Conservation (phyloP, 2,113 vertebrate genomes). For the Cercopithecus mona region DNA sequence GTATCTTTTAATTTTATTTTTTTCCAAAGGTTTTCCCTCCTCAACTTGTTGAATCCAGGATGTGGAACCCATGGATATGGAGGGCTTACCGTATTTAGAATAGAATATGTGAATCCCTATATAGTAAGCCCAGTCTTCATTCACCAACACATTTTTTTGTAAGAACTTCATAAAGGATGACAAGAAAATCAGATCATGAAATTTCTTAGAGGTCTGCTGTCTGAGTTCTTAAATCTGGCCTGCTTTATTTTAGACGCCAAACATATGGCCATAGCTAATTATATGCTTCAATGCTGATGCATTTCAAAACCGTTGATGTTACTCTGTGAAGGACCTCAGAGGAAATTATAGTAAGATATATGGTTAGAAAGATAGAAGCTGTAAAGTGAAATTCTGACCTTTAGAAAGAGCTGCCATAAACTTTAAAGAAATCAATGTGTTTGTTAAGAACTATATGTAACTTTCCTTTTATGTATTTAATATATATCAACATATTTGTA, state of each 20-base stretch:
- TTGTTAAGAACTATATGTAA: not conserved
- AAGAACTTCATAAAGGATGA: not conserved
- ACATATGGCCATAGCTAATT: slow-evolving; percentile 50
- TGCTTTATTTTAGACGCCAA: slow-evolving; percentile 32
- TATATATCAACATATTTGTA: not conserved
- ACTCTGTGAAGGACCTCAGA: not conserved
- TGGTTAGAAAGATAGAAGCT: not conserved
- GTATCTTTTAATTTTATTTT: not conserved
- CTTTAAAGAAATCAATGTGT: not conserved
- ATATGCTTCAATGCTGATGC: slow-evolving; percentile 9
- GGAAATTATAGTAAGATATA: not conserved
- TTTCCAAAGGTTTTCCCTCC: not conserved
- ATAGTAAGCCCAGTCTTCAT: not conserved
- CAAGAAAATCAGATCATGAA: slow-evolving; percentile 5
- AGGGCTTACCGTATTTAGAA: not conserved
- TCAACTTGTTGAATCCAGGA: not conserved
- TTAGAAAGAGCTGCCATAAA: not conserved
- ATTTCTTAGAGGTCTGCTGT: slow-evolving; percentile 29
- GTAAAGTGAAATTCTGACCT: not conserved
- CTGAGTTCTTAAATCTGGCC: slow-evolving; percentile 25
- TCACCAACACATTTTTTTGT: not conserved
- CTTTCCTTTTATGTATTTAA: not conserved
- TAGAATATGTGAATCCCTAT: not conserved
- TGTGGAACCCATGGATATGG: not conserved
- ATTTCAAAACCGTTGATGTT: slow-evolving; percentile 48